phyloP scores from a whole-genome alignment of 2,888 invertebrate genomes.

The Eledone cirrhosa region DNA sequence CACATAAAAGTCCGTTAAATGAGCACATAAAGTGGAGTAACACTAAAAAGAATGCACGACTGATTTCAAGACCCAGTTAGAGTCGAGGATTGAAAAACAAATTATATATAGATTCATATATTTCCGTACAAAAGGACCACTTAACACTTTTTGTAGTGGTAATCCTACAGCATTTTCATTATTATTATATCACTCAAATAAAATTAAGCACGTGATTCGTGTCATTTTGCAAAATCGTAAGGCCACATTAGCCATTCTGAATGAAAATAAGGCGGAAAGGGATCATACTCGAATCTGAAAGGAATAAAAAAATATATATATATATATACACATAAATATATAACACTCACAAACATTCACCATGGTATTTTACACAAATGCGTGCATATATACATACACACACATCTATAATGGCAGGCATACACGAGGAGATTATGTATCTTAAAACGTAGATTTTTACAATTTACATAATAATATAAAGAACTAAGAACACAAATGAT shows the following conservation, averaged over 20 bases:
- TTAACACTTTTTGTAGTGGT: background rate
- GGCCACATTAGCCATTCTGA: constrained; percentile 12
- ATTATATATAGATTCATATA: background rate
- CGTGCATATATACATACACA: no score
- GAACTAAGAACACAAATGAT: no score
- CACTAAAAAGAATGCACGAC: no score
- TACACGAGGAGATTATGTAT: no score
- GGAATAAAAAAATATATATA: background rate
- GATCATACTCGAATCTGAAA: constrained; percentile 21
- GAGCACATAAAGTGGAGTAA: background rate
- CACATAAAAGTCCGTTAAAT: constrained; percentile 46
- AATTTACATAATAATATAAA: no score
- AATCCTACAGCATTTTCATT: background rate
- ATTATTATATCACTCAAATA: background rate
- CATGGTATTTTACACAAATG: no score
- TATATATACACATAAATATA: no score
- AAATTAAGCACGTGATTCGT: constrained; percentile 28
- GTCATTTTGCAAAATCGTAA: constrained; percentile 16
- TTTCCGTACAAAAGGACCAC: background rate
- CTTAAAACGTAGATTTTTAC: no score
- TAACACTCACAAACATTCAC: no score
- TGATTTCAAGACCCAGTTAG: no score
- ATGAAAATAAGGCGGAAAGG: constrained; percentile 10
- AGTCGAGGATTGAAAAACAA: no score
- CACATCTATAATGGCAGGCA: no score